Conservation (phyloP, 2,797 vertebrate species). For the Chelonia mydas region DNA sequence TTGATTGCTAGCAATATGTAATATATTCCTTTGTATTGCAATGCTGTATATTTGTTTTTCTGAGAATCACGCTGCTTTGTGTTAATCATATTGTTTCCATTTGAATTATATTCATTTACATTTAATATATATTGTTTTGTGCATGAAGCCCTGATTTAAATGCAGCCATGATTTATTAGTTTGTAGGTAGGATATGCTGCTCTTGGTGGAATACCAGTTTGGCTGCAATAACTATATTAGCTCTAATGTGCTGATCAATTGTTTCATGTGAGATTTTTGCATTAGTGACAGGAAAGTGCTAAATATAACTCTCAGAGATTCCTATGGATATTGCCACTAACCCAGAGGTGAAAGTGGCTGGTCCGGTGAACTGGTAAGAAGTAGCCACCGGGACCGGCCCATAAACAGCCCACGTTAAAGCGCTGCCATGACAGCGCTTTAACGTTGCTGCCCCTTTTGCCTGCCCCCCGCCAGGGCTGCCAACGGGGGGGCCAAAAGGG, state of each 20-base stretch:
- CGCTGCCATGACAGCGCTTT: no score
- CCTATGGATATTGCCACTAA: not conserved
- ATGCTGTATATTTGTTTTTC: not conserved
- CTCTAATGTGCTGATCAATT: not conserved
- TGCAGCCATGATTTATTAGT: not conserved
- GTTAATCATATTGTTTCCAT: not conserved
- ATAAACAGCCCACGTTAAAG: no score
- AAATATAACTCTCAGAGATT: not conserved
- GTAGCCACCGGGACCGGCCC: no score
- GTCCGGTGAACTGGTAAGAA: no score
- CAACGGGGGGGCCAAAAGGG: no score
- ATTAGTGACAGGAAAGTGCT: not conserved
- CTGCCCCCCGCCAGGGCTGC: no score
- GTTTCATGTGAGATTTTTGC: not conserved
- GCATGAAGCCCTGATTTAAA: not conserved
- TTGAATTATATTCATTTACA: not conserved
- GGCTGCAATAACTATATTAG: not conserved
- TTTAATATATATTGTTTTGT: not conserved
- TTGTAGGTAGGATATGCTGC: not conserved
- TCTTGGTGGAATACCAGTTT: not conserved
- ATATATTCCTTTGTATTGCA: not conserved
- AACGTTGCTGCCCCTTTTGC: no score
- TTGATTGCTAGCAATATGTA: not conserved
- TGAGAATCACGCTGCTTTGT: not conserved
- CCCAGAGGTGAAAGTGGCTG: no score